Evolutionary conservation across 2,113 vertebrate species (phyloP).

Genomic region (Phalacrocorax brasilianus): DNA sequence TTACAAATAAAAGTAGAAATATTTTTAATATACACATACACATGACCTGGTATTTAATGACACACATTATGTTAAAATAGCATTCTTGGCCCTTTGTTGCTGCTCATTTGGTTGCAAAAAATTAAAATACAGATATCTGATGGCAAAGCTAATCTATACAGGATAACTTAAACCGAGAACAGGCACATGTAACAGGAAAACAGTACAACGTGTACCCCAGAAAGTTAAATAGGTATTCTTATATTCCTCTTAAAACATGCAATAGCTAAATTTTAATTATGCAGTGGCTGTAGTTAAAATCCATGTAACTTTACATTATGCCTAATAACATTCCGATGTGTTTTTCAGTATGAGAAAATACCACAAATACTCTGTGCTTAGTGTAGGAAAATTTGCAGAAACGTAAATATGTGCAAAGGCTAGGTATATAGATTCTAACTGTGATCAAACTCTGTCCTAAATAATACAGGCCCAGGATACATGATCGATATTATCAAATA

Average conservation of each 20-base stretch:
- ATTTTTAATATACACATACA: background rate
- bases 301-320: background rate
- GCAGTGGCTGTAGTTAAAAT: background rate
- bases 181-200: background rate
- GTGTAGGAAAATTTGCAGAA: conserved; percentile 11
- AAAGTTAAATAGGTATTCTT: background rate
- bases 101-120: background rate
- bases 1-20: background rate
- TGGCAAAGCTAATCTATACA: background rate
- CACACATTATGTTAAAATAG: background rate
- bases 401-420: background rate
- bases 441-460: background rate
- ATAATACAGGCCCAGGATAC: background rate
- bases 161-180: background rate
- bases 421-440: background rate
- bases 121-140: background rate
- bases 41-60: background rate
- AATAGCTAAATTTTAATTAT: background rate
- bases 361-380: background rate
- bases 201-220: background rate
- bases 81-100: background rate
- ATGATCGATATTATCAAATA: background rate
- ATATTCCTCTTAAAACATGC: background rate
- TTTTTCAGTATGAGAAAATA: background rate
- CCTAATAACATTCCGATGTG: background rate